Evolutionary conservation across 1,140 invertebrate genomes (phyloP).

Genomic region (Teleopsis dalmanni): DNA sequence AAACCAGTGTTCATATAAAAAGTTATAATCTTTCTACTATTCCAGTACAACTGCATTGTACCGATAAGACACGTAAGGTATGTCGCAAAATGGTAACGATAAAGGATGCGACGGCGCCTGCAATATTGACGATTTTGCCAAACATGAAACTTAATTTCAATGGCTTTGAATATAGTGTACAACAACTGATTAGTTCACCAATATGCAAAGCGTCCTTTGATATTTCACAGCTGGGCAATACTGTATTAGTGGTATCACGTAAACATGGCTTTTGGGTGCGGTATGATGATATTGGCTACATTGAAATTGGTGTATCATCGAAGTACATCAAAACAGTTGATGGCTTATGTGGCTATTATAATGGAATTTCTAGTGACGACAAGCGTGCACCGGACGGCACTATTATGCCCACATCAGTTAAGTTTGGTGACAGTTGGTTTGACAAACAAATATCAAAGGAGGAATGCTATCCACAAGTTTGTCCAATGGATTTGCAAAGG

Average conservation of each 20-base stretch:
- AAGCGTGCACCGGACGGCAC: constrained; percentile 60
- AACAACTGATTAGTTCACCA: constrained; percentile 59
- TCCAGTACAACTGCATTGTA: constrained; percentile 33
- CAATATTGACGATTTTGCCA: constrained; percentile 40
- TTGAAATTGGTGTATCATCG: constrained; percentile 63
- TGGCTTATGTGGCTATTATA: constrained; percentile 71
- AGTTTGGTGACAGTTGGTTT: constrained; percentile 70
- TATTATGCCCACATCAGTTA: constrained; percentile 52
- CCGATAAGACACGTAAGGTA: constrained; percentile 46
- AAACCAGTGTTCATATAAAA: not conserved
- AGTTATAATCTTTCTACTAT: not conserved
- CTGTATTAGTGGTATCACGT: constrained; percentile 58
- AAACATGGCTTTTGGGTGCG: constrained; percentile 65
- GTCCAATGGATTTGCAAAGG: constrained; percentile 51
- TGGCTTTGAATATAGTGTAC: constrained; percentile 54
- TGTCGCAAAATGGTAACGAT: constrained; percentile 52
- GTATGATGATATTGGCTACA: constrained; percentile 59
- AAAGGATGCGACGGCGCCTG: constrained; percentile 27
- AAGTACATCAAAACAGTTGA: constrained; percentile 56
- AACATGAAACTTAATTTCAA: constrained; percentile 61
- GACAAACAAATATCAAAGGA: constrained; percentile 46
- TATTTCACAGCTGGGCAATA: constrained; percentile 59
- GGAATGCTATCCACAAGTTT: constrained; percentile 52
- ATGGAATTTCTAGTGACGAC: constrained; percentile 59
- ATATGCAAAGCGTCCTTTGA: constrained; percentile 54